These are phyloP conservation scores for Trachythela sp. DNA, from an alignment of 64 coral and sea anemone genomes.

Conservation along the genomic window DNA sequence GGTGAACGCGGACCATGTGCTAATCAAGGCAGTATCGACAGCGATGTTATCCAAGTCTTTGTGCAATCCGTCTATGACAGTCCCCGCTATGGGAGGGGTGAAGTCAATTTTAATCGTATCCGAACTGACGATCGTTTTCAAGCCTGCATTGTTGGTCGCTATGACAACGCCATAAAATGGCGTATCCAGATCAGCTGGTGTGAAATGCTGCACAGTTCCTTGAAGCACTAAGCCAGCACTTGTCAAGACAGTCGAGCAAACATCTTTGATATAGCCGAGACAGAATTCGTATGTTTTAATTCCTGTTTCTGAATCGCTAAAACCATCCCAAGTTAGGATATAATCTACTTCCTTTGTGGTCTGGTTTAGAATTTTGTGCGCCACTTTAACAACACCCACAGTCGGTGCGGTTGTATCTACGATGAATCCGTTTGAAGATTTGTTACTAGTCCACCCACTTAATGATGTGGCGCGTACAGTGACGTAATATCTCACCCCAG, in stretches of 20 bases:
- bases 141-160: conserved; percentile 31
- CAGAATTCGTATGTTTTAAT: conserved; percentile 28
- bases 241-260: not conserved
- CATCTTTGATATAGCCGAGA: not conserved
- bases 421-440: conserved; percentile 60
- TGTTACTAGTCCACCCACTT: conserved; percentile 34
- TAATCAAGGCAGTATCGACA: conserved; percentile 26
- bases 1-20: conserved; percentile 62
- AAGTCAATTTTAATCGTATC: conserved; percentile 25
- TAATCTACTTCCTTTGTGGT: not conserved
- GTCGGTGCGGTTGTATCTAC: conserved; percentile 59
- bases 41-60: conserved; percentile 73
- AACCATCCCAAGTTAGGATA: not conserved
- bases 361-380: not conserved
- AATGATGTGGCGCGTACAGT: conserved; percentile 50
- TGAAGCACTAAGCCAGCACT: not conserved
- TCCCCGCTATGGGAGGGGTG: conserved; percentile 43
- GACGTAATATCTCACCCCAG: conserved; percentile 51
- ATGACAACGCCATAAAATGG: conserved; percentile 10
- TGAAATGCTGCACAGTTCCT: not conserved
- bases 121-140: not conserved
- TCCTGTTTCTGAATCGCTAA: conserved; percentile 27
- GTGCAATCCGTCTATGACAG: conserved; percentile 44
- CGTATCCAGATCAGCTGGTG: not conserved
- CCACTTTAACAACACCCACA: not conserved